Evolutionary conservation across 2,888 invertebrate species (phyloP).

Genomic region (Diarsia dahlii): DNA sequence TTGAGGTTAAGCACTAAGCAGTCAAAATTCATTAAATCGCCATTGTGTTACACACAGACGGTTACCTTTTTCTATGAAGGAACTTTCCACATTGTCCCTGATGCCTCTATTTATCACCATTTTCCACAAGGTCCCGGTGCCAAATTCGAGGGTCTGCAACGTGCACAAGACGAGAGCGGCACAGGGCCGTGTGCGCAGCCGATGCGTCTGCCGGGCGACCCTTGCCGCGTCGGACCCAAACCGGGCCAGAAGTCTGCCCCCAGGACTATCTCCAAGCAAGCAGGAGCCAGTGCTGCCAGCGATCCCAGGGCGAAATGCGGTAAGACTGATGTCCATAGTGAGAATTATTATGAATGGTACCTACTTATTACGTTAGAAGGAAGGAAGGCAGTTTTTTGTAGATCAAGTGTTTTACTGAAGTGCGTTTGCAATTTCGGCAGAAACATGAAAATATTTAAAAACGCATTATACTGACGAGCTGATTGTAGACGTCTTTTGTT

Average conservation of each 20-base stretch:
- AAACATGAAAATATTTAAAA: neutral
- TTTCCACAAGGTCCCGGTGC: conserved; percentile 86
- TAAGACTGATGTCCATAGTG: conserved; percentile 56
- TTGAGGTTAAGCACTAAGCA: too few species aligned
- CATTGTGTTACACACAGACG: too few species aligned
- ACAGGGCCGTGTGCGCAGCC: conserved; percentile 90
- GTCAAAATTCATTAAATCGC: too few species aligned
- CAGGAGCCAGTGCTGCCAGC: conserved; percentile 68
- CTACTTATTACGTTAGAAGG: neutral
- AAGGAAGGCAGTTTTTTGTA: neutral
- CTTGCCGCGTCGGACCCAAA: conserved; percentile 89
- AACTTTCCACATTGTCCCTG: neutral
- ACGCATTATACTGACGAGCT: neutral
- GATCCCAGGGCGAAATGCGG: conserved; percentile 85
- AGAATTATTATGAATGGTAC: neutral
- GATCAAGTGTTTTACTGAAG: neutral
- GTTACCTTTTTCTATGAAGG: neutral
- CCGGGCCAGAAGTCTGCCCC: conserved; percentile 77
- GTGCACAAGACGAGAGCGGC: conserved; percentile 90
- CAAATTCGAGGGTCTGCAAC: conserved; percentile 90
- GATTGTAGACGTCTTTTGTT: neutral
- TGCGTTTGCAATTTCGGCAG: neutral
- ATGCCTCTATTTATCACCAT: neutral
- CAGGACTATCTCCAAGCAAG: conserved; percentile 83
- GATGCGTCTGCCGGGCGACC: conserved; percentile 90